A percentile compares a stretch with the other conserved stretches of the same genome.
These are phyloP conservation scores for Dysdera silvatica DNA, from an alignment of 1,140 invertebrate genomes.

Conservation along the genomic window DNA sequence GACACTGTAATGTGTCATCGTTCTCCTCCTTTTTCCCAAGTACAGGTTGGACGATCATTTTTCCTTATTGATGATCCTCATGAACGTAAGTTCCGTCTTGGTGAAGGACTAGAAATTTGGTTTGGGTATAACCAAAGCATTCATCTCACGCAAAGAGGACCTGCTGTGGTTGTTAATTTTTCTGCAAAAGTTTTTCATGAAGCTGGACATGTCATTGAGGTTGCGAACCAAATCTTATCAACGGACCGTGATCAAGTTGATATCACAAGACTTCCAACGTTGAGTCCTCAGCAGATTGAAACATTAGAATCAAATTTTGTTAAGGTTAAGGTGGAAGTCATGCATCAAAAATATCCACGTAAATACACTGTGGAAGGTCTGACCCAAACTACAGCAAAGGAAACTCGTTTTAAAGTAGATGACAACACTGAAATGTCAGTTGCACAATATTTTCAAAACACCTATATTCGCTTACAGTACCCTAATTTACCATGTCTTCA, in stretches of 20 bases:
- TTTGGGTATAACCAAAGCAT: constrained; percentile 26
- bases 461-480: constrained; percentile 28
- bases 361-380: constrained; percentile 23
- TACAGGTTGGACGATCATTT: constrained; percentile 19
- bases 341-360: constrained; percentile 25
- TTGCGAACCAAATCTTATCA: constrained; percentile 2
- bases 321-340: constrained; percentile 26
- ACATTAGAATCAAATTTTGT: constrained; percentile 19
- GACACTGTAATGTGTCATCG: constrained; percentile 9
- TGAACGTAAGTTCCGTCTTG: neutral
- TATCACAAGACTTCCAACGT: neutral
- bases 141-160: constrained; percentile 11
- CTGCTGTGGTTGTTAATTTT: constrained; percentile 24
- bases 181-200: constrained; percentile 27
- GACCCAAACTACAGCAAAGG: neutral
- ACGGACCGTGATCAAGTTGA: neutral
- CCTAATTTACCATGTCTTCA: constrained; percentile 40
- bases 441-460: constrained; percentile 11
- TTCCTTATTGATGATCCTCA: neutral
- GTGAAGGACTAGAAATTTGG: constrained; percentile 28
- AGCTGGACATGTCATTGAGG: constrained; percentile 24
- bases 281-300: constrained; percentile 10
- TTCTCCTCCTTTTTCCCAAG: neutral
- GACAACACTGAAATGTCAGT: neutral
- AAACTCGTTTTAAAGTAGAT: neutral